A percentile compares a stretch with the other conserved stretches of the same genome.
Conservation (phyloP, 2,797 vertebrate species). For the Rhinichthys osculus region DNA sequence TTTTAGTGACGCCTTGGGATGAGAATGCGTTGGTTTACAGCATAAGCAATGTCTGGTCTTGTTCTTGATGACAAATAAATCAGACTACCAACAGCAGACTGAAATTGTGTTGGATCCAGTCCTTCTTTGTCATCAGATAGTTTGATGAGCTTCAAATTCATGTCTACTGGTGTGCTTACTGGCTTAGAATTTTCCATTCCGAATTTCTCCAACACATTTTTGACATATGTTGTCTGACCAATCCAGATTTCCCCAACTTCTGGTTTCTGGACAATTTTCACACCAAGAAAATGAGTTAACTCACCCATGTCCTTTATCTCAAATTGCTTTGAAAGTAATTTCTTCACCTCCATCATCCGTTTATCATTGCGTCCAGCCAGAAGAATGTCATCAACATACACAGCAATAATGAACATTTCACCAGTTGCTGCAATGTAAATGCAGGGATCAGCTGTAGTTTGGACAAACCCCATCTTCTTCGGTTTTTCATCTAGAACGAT, state of each 20-base stretch:
- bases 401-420: conserved; percentile 4
- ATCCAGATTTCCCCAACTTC: neutral
- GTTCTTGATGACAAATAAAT: neutral
- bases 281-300: neutral
- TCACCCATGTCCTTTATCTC: neutral
- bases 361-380: neutral
- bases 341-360: neutral
- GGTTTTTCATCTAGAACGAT: neutral
- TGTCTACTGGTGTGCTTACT: neutral
- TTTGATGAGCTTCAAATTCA: neutral
- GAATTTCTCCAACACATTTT: neutral
- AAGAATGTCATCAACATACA: neutral
- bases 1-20: too few relatives aligned
- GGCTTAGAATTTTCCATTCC: neutral
- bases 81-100: too few relatives aligned
- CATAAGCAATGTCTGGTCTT: neutral
- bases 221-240: neutral
- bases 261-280: neutral
- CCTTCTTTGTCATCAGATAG: neutral
- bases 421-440: neutral
- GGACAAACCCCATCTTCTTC: neutral
- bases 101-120: neutral
- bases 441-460: neutral
- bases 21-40: neutral
- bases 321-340: neutral